These are phyloP conservation scores for Cephus sareptanus DNA, from an alignment of 2,888 invertebrate species.

Conservation along the genomic window DNA sequence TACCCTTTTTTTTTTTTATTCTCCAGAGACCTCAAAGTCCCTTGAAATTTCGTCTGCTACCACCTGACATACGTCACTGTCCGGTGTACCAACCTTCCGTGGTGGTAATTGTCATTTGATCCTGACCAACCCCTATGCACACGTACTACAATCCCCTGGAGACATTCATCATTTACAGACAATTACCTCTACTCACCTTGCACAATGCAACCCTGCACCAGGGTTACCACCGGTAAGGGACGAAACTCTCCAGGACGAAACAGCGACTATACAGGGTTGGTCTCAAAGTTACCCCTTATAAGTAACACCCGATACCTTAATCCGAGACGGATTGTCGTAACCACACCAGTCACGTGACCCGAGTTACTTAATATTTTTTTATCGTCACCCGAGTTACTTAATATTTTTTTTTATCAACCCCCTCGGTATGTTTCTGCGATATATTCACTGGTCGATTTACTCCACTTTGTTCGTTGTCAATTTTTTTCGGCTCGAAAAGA, in stretches of 20 bases:
- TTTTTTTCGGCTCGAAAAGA: background rate
- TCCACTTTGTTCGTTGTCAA: background rate
- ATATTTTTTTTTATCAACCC: background rate
- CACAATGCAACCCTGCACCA: constrained; percentile 16
- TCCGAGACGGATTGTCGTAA: background rate
- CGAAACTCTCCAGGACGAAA: background rate
- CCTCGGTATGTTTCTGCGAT: background rate
- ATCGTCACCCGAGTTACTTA: background rate
- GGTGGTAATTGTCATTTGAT: constrained; percentile 62
- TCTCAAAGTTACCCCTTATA: background rate
- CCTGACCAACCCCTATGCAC: constrained; percentile 42
- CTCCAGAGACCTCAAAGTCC: background rate
- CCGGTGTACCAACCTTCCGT: constrained; percentile 45
- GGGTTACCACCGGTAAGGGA: background rate
- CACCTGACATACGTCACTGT: constrained; percentile 56
- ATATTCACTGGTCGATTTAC: background rate
- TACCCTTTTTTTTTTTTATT: background rate
- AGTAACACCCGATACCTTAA: background rate
- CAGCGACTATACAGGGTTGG: background rate
- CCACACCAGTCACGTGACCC: background rate
- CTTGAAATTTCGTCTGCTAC: constrained; percentile 16
- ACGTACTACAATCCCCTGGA: constrained; percentile 35
- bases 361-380: background rate
- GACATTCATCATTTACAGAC: constrained; percentile 61
- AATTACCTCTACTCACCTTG: constrained; percentile 55